A percentile compares a stretch with the other conserved stretches of the same genome.
Evolutionary conservation across 2,888 invertebrate species (phyloP).

Genomic region (Ichneumon xanthorius): DNA sequence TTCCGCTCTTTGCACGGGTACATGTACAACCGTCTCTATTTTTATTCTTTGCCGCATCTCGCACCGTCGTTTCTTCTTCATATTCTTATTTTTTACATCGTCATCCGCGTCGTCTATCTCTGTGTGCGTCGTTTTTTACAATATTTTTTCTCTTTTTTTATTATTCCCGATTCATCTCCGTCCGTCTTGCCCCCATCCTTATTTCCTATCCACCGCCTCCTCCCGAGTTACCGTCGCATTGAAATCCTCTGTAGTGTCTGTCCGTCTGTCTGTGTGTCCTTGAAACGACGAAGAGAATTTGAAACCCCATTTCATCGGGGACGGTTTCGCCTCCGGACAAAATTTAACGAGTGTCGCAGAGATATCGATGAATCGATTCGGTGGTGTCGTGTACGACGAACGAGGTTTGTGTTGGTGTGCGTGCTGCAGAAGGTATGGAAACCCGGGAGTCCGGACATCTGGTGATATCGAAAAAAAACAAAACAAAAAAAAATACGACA

Average conservation of each 20-base stretch:
- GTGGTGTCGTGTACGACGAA: neutral
- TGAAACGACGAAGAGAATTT: slow-evolving; percentile 54
- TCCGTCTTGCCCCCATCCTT: slow-evolving; percentile 24
- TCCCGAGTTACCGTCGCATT: too few species aligned
- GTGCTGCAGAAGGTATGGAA: neutral
- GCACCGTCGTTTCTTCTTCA: neutral
- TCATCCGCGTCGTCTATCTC: slow-evolving; percentile 2
- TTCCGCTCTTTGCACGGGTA: slow-evolving; percentile 8
- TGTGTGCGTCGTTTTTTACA: neutral
- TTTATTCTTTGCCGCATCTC: slow-evolving; percentile 19
- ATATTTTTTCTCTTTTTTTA: slow-evolving; percentile 18
- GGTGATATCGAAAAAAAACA: too few species aligned
- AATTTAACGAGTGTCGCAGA: slow-evolving; percentile 59
- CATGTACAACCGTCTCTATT: neutral
- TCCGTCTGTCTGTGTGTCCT: slow-evolving; percentile 35
- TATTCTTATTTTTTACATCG: neutral
- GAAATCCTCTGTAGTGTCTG: neutral
- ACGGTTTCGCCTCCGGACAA: slow-evolving; percentile 37
- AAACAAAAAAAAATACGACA: too few species aligned
- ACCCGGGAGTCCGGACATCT: too few species aligned
- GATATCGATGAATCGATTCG: slow-evolving; percentile 33
- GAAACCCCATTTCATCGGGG: slow-evolving; percentile 26
- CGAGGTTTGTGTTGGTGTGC: neutral
- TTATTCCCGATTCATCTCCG: slow-evolving; percentile 47
- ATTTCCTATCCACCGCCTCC: slow-evolving; percentile 36